Base-by-base conservation (phyloP, 1,140 invertebrate genomes). In the Oryzaephilus surinamensis region DNA sequence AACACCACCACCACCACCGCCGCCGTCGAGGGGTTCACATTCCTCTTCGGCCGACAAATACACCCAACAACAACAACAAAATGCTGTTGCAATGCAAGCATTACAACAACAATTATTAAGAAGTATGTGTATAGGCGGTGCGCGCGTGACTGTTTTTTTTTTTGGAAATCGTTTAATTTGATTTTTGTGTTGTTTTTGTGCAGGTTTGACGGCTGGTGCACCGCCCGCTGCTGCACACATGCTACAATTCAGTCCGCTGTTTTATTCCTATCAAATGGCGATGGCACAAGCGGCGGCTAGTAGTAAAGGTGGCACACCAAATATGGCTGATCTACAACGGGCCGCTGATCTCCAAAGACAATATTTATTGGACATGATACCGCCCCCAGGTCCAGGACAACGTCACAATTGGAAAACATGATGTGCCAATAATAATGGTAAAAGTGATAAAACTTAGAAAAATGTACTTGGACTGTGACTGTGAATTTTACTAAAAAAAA, bases 331-430 rank as follows among this genome's bases (percentile, higher is more conserved):
- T 40, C 67, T 88, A 49, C 84, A 86, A 60, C 70, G 84, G 51
- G 80, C 84, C 30, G 81, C 81, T 10, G 91, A 96, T 58, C 66
- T 95, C 27, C 93, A 97, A 64, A 74, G 92, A 29, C 92, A 97
- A 66, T 96, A 95, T 73, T 71, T 97, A 45, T 72, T 96, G 16
- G 92, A 97, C 61, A 94, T 96, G 88, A 93, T 96, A 51, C 87
- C 89, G n/a, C n/a, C n/a, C n/a, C 74, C 72, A 20, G 66, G 53
- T 17, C 46, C 55, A 11, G 56, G 55, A 19, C 55, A 58, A 36
- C 56, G 58, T 20, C 60, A 62, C 45, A 62, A 62, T 40, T 62
- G 60, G 60, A 62, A 62, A 43, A 62, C 60, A 55, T 62, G 60
- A 62, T 61, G 50, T 49, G 42, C 42, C 32, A 43, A 6, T 21